A percentile compares a stretch with the other conserved stretches of the same genome.
phyloP scores from a whole-genome alignment of 2,797 vertebrate genomes.

The Peromyscus eremicus region DNA sequence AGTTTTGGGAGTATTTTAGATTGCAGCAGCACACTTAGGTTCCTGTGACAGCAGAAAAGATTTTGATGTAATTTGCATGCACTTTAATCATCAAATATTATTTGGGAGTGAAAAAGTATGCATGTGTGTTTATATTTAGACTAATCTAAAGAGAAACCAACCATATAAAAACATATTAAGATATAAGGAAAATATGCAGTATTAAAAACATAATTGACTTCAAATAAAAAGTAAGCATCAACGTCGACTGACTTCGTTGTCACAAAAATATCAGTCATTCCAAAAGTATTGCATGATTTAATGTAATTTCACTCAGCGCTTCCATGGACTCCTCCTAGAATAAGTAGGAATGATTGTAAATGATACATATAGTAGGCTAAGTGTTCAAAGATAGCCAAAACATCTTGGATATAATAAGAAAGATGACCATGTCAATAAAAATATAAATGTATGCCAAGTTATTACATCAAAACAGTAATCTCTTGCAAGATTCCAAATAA shows the following conservation, averaged over 20 bases:
- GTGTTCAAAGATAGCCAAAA: slow-evolving; percentile 9
- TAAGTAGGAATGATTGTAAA: slow-evolving; percentile 32
- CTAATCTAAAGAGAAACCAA: neutral
- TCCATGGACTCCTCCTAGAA: slow-evolving; percentile 13
- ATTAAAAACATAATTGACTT: neutral
- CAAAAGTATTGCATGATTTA: slow-evolving; percentile 5
- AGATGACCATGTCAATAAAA: slow-evolving; percentile 5
- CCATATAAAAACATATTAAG: neutral
- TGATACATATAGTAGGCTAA: neutral
- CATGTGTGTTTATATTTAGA: neutral
- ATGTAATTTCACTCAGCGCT: neutral
- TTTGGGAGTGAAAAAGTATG: neutral
- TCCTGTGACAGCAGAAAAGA: neutral
- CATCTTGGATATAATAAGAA: slow-evolving; percentile 16
- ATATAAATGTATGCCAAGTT: neutral
- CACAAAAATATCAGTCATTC: neutral
- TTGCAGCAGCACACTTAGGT: neutral
- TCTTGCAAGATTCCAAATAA: neutral
- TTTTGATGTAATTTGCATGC: neutral
- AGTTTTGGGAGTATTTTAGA: neutral
- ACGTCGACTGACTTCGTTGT: slow-evolving; percentile 2
- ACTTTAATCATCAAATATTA: neutral
- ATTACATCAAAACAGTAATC: neutral
- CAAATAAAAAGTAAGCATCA: slow-evolving; percentile 10
- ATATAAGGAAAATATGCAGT: neutral